Evolutionary conservation across 2,113 vertebrate genomes (phyloP).

Genomic region (Anhinga rufa): DNA sequence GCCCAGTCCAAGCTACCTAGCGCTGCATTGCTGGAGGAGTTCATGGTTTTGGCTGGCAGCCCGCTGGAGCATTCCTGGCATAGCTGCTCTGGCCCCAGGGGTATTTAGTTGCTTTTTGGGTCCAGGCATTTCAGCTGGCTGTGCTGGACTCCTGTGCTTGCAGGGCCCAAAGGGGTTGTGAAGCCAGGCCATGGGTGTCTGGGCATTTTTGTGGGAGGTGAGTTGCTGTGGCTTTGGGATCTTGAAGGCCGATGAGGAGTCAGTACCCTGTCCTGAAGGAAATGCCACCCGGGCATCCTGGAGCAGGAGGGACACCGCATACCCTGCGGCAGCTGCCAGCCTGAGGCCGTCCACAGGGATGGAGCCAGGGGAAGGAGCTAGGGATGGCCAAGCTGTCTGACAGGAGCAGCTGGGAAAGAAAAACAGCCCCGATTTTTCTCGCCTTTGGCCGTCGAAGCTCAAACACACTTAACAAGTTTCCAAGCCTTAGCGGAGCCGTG

Average conservation of each 20-base stretch:
- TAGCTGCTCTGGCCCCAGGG: not conserved
- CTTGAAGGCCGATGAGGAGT: not conserved
- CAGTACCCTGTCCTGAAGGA: not conserved
- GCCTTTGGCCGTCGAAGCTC: not conserved
- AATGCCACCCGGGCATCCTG: not conserved
- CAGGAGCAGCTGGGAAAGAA: not conserved
- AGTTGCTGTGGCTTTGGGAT: not conserved
- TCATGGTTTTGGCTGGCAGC: not conserved
- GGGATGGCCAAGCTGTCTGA: not conserved
- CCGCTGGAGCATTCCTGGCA: not conserved
- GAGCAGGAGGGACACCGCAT: not conserved
- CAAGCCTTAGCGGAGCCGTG: fast-evolving
- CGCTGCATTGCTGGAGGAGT: not conserved
- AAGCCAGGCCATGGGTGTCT: not conserved
- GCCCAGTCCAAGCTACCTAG: not conserved
- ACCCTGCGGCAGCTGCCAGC: not conserved
- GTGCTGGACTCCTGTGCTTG: not conserved
- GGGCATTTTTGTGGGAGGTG: not conserved
- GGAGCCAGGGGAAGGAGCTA: not conserved
- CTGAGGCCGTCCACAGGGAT: not conserved
- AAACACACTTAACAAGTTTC: not conserved
- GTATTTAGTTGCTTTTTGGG: not conserved
- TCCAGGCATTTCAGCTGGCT: not conserved
- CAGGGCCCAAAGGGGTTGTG: not conserved
- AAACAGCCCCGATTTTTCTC: not conserved